Percentiles rank a stretch among this genome's conserved stretches.
Evolutionary conservation across 2,888 invertebrate genomes (phyloP).

Genomic region (Leucophora obtusa): DNA sequence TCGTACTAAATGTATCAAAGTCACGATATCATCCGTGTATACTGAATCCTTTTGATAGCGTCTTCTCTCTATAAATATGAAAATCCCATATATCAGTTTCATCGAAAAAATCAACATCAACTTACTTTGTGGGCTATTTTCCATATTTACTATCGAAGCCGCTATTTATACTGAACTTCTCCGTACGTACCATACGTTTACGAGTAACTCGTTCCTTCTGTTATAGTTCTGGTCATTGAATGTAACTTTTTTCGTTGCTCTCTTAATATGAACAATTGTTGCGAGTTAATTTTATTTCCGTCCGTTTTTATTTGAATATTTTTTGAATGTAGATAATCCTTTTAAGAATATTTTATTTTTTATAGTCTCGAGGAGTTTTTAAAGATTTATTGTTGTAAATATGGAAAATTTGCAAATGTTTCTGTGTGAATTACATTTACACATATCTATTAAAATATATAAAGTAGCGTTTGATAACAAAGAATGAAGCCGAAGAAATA

Average conservation of each 20-base stretch:
- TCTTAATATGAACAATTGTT: slow-evolving; percentile 28
- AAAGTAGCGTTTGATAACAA: slow-evolving; percentile 13
- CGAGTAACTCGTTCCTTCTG: slow-evolving; percentile 63
- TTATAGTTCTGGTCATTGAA: slow-evolving; percentile 29
- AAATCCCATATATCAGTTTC: background rate
- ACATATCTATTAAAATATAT: slow-evolving; percentile 27
- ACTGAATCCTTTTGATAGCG: slow-evolving; percentile 76
- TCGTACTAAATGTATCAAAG: slow-evolving; percentile 73
- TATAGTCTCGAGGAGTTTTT: background rate
- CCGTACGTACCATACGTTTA: slow-evolving; percentile 40
- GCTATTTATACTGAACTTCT: slow-evolving; percentile 8
- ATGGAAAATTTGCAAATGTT: slow-evolving; percentile 3
- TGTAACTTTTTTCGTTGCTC: slow-evolving; percentile 58
- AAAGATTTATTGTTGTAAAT: background rate
- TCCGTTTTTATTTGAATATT: slow-evolving; percentile 57
- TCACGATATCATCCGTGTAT: slow-evolving; percentile 74
- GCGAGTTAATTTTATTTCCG: slow-evolving; percentile 61
- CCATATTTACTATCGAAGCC: slow-evolving; percentile 39
- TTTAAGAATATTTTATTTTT: background rate
- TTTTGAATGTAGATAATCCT: slow-evolving; percentile 13
- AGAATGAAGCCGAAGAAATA: too few species aligned
- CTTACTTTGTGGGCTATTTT: slow-evolving; percentile 62
- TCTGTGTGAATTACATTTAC: slow-evolving; percentile 25
- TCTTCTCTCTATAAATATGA: slow-evolving; percentile 69
- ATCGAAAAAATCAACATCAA: slow-evolving; percentile 2